These are phyloP conservation scores for Timema cristinae DNA, from an alignment of 2,888 invertebrate species.

Conservation along the genomic window DNA sequence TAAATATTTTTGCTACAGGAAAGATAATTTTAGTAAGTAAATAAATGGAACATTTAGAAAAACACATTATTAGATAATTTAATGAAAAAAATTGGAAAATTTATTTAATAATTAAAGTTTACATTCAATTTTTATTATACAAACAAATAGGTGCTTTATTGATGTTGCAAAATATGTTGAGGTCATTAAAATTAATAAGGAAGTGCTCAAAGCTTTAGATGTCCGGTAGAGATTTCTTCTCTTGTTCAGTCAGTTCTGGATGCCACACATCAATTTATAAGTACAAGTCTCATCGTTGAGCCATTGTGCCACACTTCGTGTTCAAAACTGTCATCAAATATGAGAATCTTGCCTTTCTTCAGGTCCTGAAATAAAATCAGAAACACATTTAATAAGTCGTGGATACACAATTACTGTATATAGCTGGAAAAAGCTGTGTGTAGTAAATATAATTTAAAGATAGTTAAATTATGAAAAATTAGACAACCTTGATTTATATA, in stretches of 20 bases:
- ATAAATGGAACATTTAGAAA: too few relatives aligned
- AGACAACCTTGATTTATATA: neutral
- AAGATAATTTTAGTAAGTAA: too few relatives aligned
- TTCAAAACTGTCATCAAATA: conserved; percentile 92
- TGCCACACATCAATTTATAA: conserved; percentile 92
- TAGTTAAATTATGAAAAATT: neutral
- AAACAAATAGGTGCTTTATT: too few relatives aligned
- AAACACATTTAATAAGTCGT: conserved; percentile 1
- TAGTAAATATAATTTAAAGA: neutral
- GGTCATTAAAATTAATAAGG: too few relatives aligned
- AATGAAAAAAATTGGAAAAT: too few relatives aligned
- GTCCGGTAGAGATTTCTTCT: conserved; percentile 57
- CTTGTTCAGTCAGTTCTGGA: conserved; percentile 66
- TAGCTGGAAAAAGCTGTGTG: neutral
- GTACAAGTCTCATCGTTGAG: conserved; percentile 65
- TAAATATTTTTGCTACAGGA: too few relatives aligned
- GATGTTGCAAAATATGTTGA: too few relatives aligned
- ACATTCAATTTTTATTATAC: too few relatives aligned
- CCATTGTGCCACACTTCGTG: conserved; percentile 95
- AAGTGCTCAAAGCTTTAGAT: conserved; percentile 48
- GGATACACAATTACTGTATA: neutral
- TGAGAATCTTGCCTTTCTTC: conserved; percentile 71
- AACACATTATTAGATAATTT: too few relatives aligned
- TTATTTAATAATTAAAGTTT: too few relatives aligned
- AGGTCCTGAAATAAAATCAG: conserved; percentile 52